Base-by-base conservation (phyloP, 2,888 invertebrate genomes). In the Oligia strigilis region DNA sequence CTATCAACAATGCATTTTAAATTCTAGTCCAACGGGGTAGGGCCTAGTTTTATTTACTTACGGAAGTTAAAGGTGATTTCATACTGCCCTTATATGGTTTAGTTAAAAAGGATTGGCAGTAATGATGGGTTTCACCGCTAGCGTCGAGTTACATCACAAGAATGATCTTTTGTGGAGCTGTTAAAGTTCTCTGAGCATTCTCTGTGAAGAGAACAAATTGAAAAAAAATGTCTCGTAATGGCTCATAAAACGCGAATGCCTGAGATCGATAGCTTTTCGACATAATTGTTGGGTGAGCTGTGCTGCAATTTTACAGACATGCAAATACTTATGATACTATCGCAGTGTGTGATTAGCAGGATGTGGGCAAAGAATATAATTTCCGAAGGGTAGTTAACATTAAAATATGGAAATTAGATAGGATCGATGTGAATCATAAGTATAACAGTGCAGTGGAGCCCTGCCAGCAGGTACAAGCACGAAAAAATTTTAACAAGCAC, bases 71-170 rank as follows among this genome's bases (percentile, higher is more conserved):
- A 81, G 87, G 78, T 81, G 82, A 82, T 83, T 83, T 85, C 77
- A 74, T 81, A 87, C 73, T 88, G 88, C 87, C 87, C 87, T 88
- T 87, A 88, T 87, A 83, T 84, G 82, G 86, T 88, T 80, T 87
- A 81, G 89, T 87, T 80, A 85, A 73, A 75, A 90, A 92, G 92
- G 93, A 93, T 94, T 92, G 94, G 92, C 93, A 93, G 92, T 95
- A 94, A 95, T 94, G 91, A 94, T 90, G 91, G 93, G 93, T 91
- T 92, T 71, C 65, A 64, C 64, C 77, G 71, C 67, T 76, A 72
- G 89, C 85, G 87, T 86, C 77, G 85, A 83, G 88, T 91, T 89
- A 87, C 87, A 88, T 90, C 90, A 87, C 81, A 73, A 84, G 81
- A 86, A 77, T 82, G 86, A 88, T 87, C 86, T 87, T 86, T 88